phyloP scores from a whole-genome alignment of 2,888 invertebrate species.

The Scelioninae gen. 2 region DNA sequence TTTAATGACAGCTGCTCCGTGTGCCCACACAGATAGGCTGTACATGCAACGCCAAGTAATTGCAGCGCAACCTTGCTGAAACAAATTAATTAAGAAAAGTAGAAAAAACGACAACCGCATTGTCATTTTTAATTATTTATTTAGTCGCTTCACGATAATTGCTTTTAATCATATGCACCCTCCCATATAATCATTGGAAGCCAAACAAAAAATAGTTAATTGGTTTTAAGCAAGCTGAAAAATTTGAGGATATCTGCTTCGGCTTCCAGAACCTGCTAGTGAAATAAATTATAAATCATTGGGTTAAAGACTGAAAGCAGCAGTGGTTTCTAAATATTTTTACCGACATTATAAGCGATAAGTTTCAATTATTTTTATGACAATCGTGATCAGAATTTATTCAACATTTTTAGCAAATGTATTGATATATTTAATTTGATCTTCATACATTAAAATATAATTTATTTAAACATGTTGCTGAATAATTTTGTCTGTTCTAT shows the following conservation, averaged over 20 bases:
- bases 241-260: slow-evolving; percentile 68
- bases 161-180: slow-evolving; percentile 24
- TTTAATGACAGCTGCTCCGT: slow-evolving; percentile 73
- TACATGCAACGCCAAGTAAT: slow-evolving; percentile 75
- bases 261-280: slow-evolving; percentile 73
- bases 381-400: slow-evolving; percentile 55
- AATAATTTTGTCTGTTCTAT: too few species aligned
- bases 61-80: slow-evolving; percentile 73
- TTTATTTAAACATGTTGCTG: too few species aligned
- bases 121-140: slow-evolving; percentile 30
- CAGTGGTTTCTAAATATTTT: slow-evolving; percentile 32
- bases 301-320: slow-evolving; percentile 60
- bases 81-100: slow-evolving; percentile 69
- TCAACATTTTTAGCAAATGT: too few species aligned
- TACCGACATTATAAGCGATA: slow-evolving; percentile 30
- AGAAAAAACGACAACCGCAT: slow-evolving; percentile 46
- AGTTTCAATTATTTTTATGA: slow-evolving; percentile 40
- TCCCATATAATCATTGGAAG: slow-evolving; percentile 60
- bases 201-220: slow-evolving; percentile 61
- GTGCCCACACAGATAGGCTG: slow-evolving; percentile 73
- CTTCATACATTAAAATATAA: too few species aligned
- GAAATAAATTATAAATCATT: slow-evolving; percentile 62
- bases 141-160: slow-evolving; percentile 38
- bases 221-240: slow-evolving; percentile 70
- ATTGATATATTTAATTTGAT: too few species aligned